Base-by-base conservation (phyloP, 2,797 vertebrate genomes). In the Smutsia temminckii region DNA sequence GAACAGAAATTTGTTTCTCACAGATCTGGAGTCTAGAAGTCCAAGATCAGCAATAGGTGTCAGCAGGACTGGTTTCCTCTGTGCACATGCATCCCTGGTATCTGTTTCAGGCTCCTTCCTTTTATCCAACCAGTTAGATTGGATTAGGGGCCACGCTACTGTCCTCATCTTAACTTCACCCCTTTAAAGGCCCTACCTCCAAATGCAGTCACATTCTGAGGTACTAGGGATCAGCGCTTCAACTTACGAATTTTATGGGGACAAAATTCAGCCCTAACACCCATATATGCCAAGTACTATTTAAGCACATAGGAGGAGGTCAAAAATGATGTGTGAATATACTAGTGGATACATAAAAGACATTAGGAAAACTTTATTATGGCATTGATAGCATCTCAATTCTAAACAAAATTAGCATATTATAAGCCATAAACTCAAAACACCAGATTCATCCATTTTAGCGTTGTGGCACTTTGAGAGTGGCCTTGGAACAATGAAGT, bases 361-460 rank as follows among this genome's bases (percentile, higher is more conserved):
- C 5, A 81, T 68, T 46, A 66, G 10, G 10, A 72, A 86, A 93
- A 64, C 16, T 90, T 74, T 69, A n/a, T 57, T 61, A 57, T 84
- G 57, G 14, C n/a, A 92, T 84, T 84, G 12, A 71, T 42, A 86
- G 6, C 21, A 69, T 75, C 49, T 79, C 29, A 68, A 18, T 78
- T 75, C 25, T 53, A 20, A 78, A 72, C 57, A 66, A 81, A 53
- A 55, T 59, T 59, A 83, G 23, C 4, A 1, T 7, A 59, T 83
- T 78, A 53, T 79, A 91, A 95, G 21, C 6, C 61, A 81, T 61
- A 63, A 53, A 64, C 49, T 87, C 55, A 80, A 86, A 91, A 61
- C 37, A 37, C 75, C 53, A 86, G n/a, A 49, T 53, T 42, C 7
- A 59, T 86, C 34, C 11, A 32, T 87, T 64, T 95, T 79, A 66